Conservation (phyloP, 2,113 vertebrate species). For the Todiramphus chloris region DNA sequence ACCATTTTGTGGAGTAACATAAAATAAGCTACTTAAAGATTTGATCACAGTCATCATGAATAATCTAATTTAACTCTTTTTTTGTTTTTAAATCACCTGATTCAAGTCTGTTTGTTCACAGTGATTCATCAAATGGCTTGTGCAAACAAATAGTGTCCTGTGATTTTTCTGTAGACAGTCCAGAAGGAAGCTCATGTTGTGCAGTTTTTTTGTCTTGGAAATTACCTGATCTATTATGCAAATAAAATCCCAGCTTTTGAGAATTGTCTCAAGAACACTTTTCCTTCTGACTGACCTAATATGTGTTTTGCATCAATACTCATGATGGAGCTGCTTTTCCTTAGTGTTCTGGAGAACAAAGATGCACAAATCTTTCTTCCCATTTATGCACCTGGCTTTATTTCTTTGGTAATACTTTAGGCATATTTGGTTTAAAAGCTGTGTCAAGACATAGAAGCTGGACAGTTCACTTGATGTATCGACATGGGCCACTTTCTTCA, state of each 20-base stretch:
- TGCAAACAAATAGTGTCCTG: background rate
- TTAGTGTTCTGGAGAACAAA: background rate
- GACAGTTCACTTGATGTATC: background rate
- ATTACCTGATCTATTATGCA: constrained; percentile 11
- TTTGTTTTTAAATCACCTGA: background rate
- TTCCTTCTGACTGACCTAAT: background rate
- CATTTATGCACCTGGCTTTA: background rate
- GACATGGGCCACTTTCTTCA: fast-evolving
- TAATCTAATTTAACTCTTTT: background rate
- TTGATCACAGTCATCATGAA: background rate
- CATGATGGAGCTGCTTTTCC: background rate
- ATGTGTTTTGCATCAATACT: background rate
- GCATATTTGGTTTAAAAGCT: background rate
- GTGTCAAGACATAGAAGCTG: background rate
- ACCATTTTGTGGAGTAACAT: background rate
- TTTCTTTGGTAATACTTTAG: background rate
- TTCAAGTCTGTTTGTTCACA: background rate
- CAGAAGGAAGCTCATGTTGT: background rate
- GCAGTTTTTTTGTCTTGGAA: background rate
- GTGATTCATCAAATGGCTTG: background rate
- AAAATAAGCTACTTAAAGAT: background rate
- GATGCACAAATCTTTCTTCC: background rate
- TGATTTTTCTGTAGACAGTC: background rate
- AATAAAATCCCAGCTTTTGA: background rate
- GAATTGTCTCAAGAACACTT: background rate